phyloP scores from a whole-genome alignment of 2,888 invertebrate genomes.

The Acleris cristana region DNA sequence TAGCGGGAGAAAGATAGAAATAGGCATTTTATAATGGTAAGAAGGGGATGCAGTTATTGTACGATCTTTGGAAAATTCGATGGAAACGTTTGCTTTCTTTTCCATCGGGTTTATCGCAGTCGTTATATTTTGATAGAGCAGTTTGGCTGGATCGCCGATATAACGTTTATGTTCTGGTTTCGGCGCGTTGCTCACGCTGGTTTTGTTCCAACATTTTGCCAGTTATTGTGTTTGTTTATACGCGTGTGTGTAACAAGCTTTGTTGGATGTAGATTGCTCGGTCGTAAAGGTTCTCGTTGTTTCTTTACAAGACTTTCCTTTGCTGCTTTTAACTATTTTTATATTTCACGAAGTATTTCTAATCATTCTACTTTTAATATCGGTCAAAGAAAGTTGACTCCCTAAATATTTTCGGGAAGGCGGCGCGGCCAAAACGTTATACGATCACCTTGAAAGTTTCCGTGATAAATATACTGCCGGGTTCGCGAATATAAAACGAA shows the following conservation, averaged over 20 bases:
- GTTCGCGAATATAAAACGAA: constrained; percentile 62
- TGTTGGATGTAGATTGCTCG: constrained; percentile 21
- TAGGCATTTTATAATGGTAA: constrained; percentile 56
- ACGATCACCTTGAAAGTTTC: constrained; percentile 70
- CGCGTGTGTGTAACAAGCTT: constrained; percentile 17
- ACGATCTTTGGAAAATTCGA: constrained; percentile 78
- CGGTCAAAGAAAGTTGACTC: constrained; percentile 28
- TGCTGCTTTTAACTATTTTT: not conserved
- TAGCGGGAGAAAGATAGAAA: constrained; percentile 63
- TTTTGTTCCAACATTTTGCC: constrained; percentile 51
- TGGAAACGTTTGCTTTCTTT: constrained; percentile 80
- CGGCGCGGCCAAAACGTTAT: constrained; percentile 55
- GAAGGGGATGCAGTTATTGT: constrained; percentile 74
- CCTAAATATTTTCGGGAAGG: constrained; percentile 45
- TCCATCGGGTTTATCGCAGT: constrained; percentile 81
- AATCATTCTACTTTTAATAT: not conserved
- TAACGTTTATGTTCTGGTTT: constrained; percentile 82
- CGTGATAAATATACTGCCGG: constrained; percentile 63
- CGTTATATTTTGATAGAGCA: constrained; percentile 83
- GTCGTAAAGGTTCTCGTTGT: constrained; percentile 22
- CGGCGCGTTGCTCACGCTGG: constrained; percentile 57
- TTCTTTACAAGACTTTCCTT: not conserved
- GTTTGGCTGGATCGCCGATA: constrained; percentile 77
- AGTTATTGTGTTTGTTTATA: constrained; percentile 49
- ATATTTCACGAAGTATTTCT: not conserved